Percentiles rank a stretch among this genome's conserved stretches.
These are phyloP conservation scores for Carollia perspicillata DNA, from an alignment of 2,113 vertebrate genomes.

Conservation along the genomic window DNA sequence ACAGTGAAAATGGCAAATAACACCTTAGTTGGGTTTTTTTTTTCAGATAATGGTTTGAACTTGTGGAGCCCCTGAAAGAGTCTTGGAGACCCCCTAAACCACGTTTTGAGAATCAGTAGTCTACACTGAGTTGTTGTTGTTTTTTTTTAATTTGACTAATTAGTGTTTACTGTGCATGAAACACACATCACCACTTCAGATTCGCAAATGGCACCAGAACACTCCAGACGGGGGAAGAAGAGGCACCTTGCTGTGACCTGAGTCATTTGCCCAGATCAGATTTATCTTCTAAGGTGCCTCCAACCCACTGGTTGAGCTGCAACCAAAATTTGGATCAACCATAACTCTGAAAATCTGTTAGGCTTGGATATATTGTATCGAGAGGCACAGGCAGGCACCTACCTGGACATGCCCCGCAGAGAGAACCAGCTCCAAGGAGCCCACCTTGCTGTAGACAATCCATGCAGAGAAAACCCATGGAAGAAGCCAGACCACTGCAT, in stretches of 20 bases:
- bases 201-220: not conserved
- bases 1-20: not conserved
- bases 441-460: not conserved
- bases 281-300: not conserved
- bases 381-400: not conserved
- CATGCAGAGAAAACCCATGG: not conserved
- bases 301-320: not conserved
- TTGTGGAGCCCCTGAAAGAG: not conserved
- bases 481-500: not conserved
- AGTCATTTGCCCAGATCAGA: not conserved
- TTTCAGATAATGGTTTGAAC: not conserved
- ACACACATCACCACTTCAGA: not conserved
- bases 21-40: not conserved
- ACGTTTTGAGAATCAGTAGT: not conserved
- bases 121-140: not conserved
- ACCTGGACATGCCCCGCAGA: not conserved
- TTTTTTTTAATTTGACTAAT: not conserved
- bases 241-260: not conserved
- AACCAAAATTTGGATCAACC: not conserved
- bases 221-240: too few relatives aligned
- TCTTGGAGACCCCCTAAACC: not conserved
- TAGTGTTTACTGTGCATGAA: not conserved
- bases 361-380: not conserved
- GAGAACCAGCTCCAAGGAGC: not conserved
- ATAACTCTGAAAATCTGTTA: not conserved